Base-by-base conservation (phyloP, 2,113 vertebrate species). In the Propithecus coquereli region DNA sequence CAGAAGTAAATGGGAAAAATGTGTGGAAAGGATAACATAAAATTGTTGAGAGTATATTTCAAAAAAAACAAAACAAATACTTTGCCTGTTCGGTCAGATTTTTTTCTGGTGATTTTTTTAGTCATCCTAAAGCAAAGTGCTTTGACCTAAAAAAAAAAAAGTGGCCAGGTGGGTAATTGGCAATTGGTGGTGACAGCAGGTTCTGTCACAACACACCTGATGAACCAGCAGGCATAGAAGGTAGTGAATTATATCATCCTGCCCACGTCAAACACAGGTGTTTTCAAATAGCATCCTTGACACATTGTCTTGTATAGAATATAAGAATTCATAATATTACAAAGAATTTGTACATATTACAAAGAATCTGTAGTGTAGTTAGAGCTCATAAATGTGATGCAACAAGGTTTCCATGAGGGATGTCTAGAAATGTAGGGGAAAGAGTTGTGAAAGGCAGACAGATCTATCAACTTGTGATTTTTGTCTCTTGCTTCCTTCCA, bases 221-320 rank as follows among this genome's bases (percentile, higher is more conserved):
- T 8, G 9, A 18, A 40, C 20, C 13, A 7, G 32, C 32, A 2
- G 14, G 34, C 6, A 32, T n/a, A 63, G 4, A 43, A 37, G 63
- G 79, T 14, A 37, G 17, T 17, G 23, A 65, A 17, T 25, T 63
- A 30, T 16, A 20, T n/a, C 8, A 1, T 8, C 16, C 25, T 40
- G 18, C 8, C 27, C 37, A 2, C 12, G 0, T 9, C 0, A 11
- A 34, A n/a, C 0, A 2, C 6, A 2, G 2, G 5, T 54, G 34
- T 10, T 52, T 45, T 22, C 10, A 27, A 30, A 8, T 34, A 7
- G 2, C 14, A 6, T 73, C 11, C 50, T 37, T 12, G 22, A 7
- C 1, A 3, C 6, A 3, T 20, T 10, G 22, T 74, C 65, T 27
- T 4, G 2, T 8, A 8, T 23, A n/a, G 2, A 40, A 6, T n/a